Base-by-base conservation (phyloP, 2,797 vertebrate genomes). In the Centropyge bicolor region DNA sequence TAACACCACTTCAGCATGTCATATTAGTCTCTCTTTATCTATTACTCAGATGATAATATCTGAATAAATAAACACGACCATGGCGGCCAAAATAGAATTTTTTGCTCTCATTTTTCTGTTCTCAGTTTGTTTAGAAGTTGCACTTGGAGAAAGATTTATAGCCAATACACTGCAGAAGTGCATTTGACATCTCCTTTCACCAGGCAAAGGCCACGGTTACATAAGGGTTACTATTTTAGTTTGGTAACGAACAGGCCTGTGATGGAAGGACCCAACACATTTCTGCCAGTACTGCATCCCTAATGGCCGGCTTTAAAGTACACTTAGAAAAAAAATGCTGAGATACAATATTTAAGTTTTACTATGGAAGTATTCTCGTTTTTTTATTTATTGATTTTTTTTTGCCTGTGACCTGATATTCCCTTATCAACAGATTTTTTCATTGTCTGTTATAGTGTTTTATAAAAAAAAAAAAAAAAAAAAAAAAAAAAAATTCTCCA, bases 181-280 rank as follows among this genome's bases (percentile, higher is more conserved):
- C 67, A 67, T 84, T 31, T 80, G 87, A 88, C 84, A 88, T 88
- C 82, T 80, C 79, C 78, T 80, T 85, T 86, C 72, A 86, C 62
- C 51, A 70, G 78, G 79, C 80, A 75, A 66, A 80, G 70, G 76
- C 88, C 76, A 55, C 0, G 16, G 73, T 93, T 93, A 91, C 69
- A 83, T 92, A 92, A 90, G 76, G 79, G 72, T 76, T 67, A 81
- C 89, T 88, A 89, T 90, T 91, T 91, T 83, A 85, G 88, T 70
- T 72, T 67, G 65, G 72, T 62, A 76, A 76, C 55, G 65, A 72
- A 65, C 73, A 64, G 22, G 75, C 64, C 63, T 84, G 67, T 81
- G 76, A 78, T 76, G 84, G 68, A 81, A 81, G 66, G 74, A 68
- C 52, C 61, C 24, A 78, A 59, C 41, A 60, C 20, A 63, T 62